Conservation (phyloP, 1,140 invertebrate species). For the Pemphigus obesinymphae region DNA sequence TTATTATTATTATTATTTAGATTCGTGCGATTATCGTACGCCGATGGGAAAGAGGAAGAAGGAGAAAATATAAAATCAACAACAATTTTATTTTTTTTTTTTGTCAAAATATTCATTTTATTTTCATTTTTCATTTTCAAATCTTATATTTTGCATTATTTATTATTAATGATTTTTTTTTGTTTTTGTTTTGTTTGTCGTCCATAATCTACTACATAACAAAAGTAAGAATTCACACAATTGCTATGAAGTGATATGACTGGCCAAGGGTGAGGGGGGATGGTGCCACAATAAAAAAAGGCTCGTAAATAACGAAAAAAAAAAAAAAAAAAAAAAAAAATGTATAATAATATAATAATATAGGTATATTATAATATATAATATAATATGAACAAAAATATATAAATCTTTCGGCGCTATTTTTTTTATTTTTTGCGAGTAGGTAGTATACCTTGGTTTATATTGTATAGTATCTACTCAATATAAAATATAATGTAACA, state of each 20-base stretch:
- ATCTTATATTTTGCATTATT: slow-evolving; percentile 5
- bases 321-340: slow-evolving; percentile 2
- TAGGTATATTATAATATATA: neutral
- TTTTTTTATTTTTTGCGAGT: no score
- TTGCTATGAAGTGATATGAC: slow-evolving; percentile 41
- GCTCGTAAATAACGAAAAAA: slow-evolving; percentile 17
- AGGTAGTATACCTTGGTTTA: neutral
- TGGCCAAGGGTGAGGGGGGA: slow-evolving; percentile 18
- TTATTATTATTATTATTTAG: no score
- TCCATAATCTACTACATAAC: slow-evolving; percentile 34
- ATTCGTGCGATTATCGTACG: no score
- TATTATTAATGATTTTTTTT: no score
- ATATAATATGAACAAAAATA: slow-evolving; percentile 29
- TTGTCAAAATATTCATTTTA: slow-evolving; percentile 38
- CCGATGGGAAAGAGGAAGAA: no score
- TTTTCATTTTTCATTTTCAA: slow-evolving; percentile 22
- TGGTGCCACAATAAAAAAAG: slow-evolving; percentile 19
- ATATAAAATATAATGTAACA: no score
- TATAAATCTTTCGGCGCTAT: slow-evolving; percentile 20
- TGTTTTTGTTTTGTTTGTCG: no score
- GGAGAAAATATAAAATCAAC: neutral
- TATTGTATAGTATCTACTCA: no score
- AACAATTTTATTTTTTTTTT: neutral
- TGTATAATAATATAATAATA: neutral
- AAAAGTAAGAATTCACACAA: slow-evolving; percentile 33